phyloP scores from a whole-genome alignment of 2,888 invertebrate genomes.

The Lepidochrysops patricia region DNA sequence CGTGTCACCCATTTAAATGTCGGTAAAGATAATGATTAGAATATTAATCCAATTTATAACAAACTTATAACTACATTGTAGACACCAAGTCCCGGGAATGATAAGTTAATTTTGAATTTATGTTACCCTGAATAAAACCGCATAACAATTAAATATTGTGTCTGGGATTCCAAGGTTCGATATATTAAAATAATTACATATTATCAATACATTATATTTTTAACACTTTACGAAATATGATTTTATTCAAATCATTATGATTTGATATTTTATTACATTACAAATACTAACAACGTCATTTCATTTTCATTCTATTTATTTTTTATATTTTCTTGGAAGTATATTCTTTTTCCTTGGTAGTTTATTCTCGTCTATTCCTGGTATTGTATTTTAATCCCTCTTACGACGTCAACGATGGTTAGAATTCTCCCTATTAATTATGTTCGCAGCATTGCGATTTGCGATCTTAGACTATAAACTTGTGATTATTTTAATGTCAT shows the following conservation, averaged over 20 bases:
- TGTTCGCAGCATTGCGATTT: neutral
- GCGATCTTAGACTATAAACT: neutral
- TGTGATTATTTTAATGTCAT: neutral
- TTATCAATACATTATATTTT: too few species aligned
- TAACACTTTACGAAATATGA: neutral
- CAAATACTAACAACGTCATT: neutral
- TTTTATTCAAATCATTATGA: neutral
- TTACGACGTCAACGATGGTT: neutral
- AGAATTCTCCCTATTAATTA: neutral
- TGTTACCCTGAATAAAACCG: too few species aligned
- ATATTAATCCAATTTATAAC: neutral
- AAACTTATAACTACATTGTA: neutral
- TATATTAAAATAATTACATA: too few species aligned
- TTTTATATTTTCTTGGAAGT: neutral
- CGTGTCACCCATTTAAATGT: too few species aligned
- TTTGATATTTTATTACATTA: neutral
- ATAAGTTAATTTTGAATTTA: neutral
- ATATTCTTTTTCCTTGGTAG: neutral
- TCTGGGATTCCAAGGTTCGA: too few species aligned
- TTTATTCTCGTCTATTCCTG: neutral
- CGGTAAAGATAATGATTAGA: neutral
- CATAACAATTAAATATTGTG: too few species aligned
- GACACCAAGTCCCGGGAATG: neutral
- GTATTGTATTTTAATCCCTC: neutral
- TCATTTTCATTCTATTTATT: too few species aligned